phyloP scores from a whole-genome alignment of 2,113 vertebrate species.

The Tinamus guttatus region DNA sequence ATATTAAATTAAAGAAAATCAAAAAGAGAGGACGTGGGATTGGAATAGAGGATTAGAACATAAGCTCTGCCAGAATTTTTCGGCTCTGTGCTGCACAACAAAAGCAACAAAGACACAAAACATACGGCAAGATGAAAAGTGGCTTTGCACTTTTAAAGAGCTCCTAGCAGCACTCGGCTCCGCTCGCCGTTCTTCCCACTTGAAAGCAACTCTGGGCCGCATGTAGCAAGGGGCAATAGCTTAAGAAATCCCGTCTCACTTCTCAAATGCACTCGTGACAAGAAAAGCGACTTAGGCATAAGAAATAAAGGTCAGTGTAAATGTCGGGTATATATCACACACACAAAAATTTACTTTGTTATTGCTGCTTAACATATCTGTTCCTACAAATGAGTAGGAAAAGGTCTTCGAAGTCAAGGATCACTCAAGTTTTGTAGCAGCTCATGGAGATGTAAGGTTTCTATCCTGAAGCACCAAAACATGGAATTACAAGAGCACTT shows the following conservation, averaged over 20 bases:
- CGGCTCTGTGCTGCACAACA: background rate
- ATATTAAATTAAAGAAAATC: slow-evolving; percentile 19
- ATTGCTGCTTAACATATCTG: slow-evolving; percentile 4
- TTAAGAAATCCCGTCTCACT: background rate
- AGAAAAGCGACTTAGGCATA: background rate
- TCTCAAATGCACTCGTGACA: background rate
- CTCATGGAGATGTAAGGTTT: background rate
- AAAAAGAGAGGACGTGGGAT: background rate
- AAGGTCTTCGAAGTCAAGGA: slow-evolving; percentile 14
- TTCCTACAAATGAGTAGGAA: slow-evolving; percentile 10
- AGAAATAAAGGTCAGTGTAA: slow-evolving; percentile 47
- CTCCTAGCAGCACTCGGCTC: background rate
- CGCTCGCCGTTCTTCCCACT: background rate
- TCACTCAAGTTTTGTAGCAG: background rate
- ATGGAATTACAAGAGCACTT: background rate
- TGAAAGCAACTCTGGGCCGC: background rate
- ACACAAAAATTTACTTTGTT: background rate
- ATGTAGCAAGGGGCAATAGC: background rate
- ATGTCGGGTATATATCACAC: background rate
- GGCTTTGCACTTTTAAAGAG: slow-evolving; percentile 19
- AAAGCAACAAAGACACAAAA: background rate
- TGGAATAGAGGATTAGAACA: slow-evolving; percentile 45
- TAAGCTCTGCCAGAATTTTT: background rate
- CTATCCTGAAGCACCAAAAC: background rate
- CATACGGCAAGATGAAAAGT: background rate